Base-by-base conservation (phyloP, 2,113 vertebrate species). In the Oreocharis arfaki region DNA sequence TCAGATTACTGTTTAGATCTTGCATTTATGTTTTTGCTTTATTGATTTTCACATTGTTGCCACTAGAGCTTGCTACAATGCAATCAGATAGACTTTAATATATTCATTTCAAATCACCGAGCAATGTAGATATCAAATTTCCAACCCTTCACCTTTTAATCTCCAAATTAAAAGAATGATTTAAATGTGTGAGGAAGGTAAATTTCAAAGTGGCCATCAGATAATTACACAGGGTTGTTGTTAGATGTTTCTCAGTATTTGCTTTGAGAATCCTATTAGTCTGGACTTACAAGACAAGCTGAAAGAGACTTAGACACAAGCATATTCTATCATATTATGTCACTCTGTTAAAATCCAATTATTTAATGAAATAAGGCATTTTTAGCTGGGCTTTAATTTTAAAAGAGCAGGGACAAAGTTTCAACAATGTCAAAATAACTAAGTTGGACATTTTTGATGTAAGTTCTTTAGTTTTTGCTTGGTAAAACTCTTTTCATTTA, bases 61-160 rank as follows among this genome's bases (percentile, higher is more conserved):
- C 96, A 95, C 87, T 97, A 94, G 94, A 93, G 93, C 68, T 95
- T 97, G 95, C 97, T 97, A 41, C 88, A 89, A 70, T 79, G 96
- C 94, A 95, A 67, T 84, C 85, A 52, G 57, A 89, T n/a, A 39
- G 47, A 73, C 63, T 79, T 52, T 76, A 95, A 96, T 53, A 33
- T 39, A 80, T 92, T 84, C 13, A 74, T 95, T 94, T 83, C 35
- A 82, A 95, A 91, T 57, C 52, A 73, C 73, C 52, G 39, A 69
- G 39, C 41, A 77, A 93, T 90, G 74, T 21, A 93, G 93, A 80
- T 50, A 83, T 55, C 55, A 91, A 39, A 90, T 93, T 83, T 87
- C 18, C 59, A 94, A 27, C 7, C 10, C 13, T 80, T 19, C 73
- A 61, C 33, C 16, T 39, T 74, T 67, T 93, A 87, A 96, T 93